Conservation (phyloP, 2,797 vertebrate genomes). For the Eupleurogrammus muticus region DNA sequence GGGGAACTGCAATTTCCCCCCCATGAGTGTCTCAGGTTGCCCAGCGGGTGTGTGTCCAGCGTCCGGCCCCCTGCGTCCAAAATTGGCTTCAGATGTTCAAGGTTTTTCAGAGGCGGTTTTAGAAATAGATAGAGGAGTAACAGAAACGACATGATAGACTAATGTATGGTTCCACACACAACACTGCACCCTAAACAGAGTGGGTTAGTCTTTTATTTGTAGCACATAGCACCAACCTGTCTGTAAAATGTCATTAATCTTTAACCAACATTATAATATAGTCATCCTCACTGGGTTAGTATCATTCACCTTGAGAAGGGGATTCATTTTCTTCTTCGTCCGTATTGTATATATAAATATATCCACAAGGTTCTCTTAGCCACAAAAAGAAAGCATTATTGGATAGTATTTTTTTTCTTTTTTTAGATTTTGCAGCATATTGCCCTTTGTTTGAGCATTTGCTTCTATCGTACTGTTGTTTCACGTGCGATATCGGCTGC, state of each 20-base stretch:
- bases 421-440: background rate
- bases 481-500: background rate
- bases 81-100: constrained; percentile 63
- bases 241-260: too few species aligned
- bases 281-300: too few species aligned
- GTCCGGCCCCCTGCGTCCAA: constrained; percentile 48
- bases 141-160: too few species aligned
- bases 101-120: constrained; percentile 63
- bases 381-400: background rate
- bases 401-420: background rate
- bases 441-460: background rate
- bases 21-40: constrained; percentile 57
- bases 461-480: background rate
- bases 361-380: background rate
- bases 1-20: constrained; percentile 71
- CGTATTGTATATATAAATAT: background rate
- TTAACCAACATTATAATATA: background rate
- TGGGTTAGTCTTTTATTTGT: too few species aligned
- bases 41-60: constrained; percentile 61
- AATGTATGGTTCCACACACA: too few species aligned
- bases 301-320: background rate
- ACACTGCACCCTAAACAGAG: too few species aligned
- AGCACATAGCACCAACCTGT: too few species aligned
- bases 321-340: background rate
- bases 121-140: background rate